Percentiles rank a stretch among this genome's conserved stretches.
Evolutionary conservation across 1,140 invertebrate species (phyloP).

Genomic region (Drosophila miranda): DNA sequence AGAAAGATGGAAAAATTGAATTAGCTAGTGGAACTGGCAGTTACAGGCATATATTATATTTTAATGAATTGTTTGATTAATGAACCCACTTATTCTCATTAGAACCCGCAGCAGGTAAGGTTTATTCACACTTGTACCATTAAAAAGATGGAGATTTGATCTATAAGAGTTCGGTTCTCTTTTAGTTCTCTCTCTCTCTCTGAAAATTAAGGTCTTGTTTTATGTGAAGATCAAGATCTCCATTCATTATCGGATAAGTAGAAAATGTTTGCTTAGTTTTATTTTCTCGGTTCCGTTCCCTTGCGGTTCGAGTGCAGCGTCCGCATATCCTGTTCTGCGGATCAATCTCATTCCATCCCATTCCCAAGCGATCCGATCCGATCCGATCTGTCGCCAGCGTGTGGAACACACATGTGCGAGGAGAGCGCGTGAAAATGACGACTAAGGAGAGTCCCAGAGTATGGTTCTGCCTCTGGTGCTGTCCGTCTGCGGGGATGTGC

Average conservation of each 20-base stretch:
- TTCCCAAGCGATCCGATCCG: slow-evolving; percentile 20
- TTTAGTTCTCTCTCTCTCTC: too few relatives aligned
- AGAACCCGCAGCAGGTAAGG: too few relatives aligned
- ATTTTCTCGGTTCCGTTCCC: neutral
- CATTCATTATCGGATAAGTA: slow-evolving; percentile 8
- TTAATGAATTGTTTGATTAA: too few relatives aligned
- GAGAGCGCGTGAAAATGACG: slow-evolving; percentile 55
- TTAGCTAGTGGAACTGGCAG: too few relatives aligned
- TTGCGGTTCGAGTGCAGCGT: slow-evolving; percentile 38
- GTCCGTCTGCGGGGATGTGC: slow-evolving; percentile 1
- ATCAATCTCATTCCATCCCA: slow-evolving; percentile 3
- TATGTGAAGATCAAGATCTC: neutral
- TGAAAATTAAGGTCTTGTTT: too few relatives aligned
- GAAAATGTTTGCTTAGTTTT: slow-evolving; percentile 8
- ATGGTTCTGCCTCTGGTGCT: neutral
- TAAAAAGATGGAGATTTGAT: too few relatives aligned
- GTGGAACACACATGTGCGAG: slow-evolving; percentile 51
- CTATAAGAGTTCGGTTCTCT: too few relatives aligned
- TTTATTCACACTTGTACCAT: too few relatives aligned
- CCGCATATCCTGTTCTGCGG: slow-evolving; percentile 51
- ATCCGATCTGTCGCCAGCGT: slow-evolving; percentile 55
- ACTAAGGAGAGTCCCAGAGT: slow-evolving; percentile 22
- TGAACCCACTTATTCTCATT: too few relatives aligned
- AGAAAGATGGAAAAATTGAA: too few relatives aligned
- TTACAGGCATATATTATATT: too few relatives aligned